A percentile compares a stretch with the other conserved stretches of the same genome.
Conservation (phyloP, 2,797 vertebrate species). For the Anolis apletophallus region DNA sequence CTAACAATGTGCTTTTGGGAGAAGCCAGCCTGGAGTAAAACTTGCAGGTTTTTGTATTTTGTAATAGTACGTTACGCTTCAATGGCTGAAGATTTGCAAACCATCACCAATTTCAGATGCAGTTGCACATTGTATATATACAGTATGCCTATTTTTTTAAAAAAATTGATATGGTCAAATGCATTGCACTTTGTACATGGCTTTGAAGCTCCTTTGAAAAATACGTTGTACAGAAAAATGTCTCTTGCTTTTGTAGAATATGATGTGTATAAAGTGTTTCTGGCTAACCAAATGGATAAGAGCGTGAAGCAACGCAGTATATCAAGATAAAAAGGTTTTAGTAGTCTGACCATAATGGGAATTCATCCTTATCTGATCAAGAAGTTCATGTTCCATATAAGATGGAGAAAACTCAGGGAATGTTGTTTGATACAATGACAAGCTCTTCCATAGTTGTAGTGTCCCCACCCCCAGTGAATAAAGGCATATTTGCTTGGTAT, state of each 20-base stretch:
- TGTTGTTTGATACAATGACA: constrained; percentile 70
- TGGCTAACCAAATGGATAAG: constrained; percentile 50
- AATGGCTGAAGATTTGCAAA: constrained; percentile 58
- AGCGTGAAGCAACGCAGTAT: constrained; percentile 64
- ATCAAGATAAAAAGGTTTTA: constrained; percentile 59
- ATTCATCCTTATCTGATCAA: constrained; percentile 24
- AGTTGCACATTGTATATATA: constrained; percentile 48
- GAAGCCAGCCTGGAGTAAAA: constrained; percentile 19
- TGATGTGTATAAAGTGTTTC: background rate
- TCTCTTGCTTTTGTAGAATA: constrained; percentile 57
- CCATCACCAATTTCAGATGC: constrained; percentile 57
- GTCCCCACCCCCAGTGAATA: constrained; percentile 61
- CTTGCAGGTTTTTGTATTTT: constrained; percentile 46
- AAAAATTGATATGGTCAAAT: constrained; percentile 54
- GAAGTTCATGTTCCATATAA: constrained; percentile 21
- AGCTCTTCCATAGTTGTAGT: constrained; percentile 69
- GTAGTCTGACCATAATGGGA: constrained; percentile 50
- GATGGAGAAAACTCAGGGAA: constrained; percentile 68
- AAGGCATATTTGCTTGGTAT: constrained; percentile 56
- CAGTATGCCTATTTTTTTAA: constrained; percentile 12
- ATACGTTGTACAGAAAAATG: constrained; percentile 42
- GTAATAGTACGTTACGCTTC: constrained; percentile 50
- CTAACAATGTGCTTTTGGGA: constrained; percentile 12
- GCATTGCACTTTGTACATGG: constrained; percentile 52
- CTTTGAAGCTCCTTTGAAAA: constrained; percentile 55